These are phyloP conservation scores for Tipula helvola DNA, from an alignment of 2,888 invertebrate genomes.

Conservation along the genomic window DNA sequence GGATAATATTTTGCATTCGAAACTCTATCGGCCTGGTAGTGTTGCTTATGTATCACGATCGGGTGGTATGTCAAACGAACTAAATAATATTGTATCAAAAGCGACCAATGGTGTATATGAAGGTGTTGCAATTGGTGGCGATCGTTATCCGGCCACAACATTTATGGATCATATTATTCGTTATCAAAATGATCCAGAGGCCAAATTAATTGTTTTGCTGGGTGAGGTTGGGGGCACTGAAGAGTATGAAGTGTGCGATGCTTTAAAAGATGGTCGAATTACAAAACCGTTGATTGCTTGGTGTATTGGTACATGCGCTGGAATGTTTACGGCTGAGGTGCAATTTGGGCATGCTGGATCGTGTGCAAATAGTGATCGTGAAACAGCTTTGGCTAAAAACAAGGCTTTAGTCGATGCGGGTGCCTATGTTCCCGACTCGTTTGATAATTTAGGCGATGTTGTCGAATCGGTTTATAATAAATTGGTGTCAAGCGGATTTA, in stretches of 20 bases:
- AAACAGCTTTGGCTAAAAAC: slow-evolving; percentile 92
- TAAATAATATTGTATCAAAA: slow-evolving; percentile 95
- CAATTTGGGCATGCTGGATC: slow-evolving; percentile 99
- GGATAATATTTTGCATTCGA: slow-evolving; percentile 96
- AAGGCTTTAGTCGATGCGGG: slow-evolving; percentile 68
- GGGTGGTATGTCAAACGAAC: slow-evolving; percentile 98
- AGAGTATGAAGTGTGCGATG: slow-evolving; percentile 91
- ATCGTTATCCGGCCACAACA: slow-evolving; percentile 94
- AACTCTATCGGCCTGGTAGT: slow-evolving; percentile 91
- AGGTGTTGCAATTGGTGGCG: slow-evolving; percentile 97
- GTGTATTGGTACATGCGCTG: slow-evolving; percentile 91
- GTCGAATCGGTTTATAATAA: slow-evolving; percentile 61
- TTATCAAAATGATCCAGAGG: slow-evolving; percentile 64
- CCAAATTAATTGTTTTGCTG: slow-evolving; percentile 88
- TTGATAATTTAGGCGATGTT: slow-evolving; percentile 77
- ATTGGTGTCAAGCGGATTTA: slow-evolving; percentile 68
- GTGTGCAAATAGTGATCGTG: slow-evolving; percentile 85
- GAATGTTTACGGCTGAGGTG: slow-evolving; percentile 80
- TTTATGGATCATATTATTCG: slow-evolving; percentile 96
- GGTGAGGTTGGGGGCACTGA: slow-evolving; percentile 99
- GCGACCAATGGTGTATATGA: slow-evolving; percentile 96
- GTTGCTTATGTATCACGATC: slow-evolving; percentile 98
- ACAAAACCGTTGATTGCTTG: slow-evolving; percentile 94
- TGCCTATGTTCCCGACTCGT: slow-evolving; percentile 82
- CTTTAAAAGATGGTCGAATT: slow-evolving; percentile 64